phyloP scores from a whole-genome alignment of 2,888 invertebrate genomes.

The Dioctria linearis region DNA sequence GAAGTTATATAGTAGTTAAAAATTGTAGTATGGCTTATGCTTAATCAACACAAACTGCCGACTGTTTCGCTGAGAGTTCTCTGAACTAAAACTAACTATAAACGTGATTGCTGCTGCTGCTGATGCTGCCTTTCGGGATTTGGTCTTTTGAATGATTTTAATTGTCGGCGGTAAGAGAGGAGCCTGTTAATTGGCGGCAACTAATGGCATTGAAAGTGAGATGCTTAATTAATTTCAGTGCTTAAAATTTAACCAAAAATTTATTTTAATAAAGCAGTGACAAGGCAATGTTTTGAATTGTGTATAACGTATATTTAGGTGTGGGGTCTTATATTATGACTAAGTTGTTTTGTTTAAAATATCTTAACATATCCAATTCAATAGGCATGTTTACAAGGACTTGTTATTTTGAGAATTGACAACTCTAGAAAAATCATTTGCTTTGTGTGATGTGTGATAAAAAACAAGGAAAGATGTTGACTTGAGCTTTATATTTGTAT shows the following conservation, averaged over 20 bases:
- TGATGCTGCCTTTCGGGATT: slow-evolving; percentile 22
- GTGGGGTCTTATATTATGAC: no score
- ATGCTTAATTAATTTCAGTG: slow-evolving; percentile 34
- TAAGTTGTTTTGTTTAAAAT: no score
- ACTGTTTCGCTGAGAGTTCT: slow-evolving; percentile 9
- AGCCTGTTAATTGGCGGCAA: slow-evolving; percentile 33
- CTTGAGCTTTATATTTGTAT: no score
- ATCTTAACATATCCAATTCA: no score
- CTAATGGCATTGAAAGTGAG: slow-evolving; percentile 9
- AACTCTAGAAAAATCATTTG: no score
- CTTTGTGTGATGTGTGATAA: no score
- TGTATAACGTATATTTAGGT: no score
- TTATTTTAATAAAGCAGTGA: slow-evolving; percentile 41
- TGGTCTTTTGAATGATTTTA: slow-evolving; percentile 24
- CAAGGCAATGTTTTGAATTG: slow-evolving; percentile 14
- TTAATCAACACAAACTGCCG: slow-evolving; percentile 42
- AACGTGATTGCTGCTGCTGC: slow-evolving; percentile 14
- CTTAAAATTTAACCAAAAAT: slow-evolving; percentile 39
- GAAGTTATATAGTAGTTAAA: slow-evolving; percentile 1
- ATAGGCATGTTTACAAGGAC: no score
- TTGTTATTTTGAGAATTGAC: no score
- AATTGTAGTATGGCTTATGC: not conserved
- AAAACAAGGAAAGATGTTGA: no score
- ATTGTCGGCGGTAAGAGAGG: slow-evolving; percentile 29
- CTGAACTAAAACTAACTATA: slow-evolving; percentile 36